Evolutionary conservation across 2,113 vertebrate genomes (phyloP).

Genomic region (Hippopotamus amphibius): DNA sequence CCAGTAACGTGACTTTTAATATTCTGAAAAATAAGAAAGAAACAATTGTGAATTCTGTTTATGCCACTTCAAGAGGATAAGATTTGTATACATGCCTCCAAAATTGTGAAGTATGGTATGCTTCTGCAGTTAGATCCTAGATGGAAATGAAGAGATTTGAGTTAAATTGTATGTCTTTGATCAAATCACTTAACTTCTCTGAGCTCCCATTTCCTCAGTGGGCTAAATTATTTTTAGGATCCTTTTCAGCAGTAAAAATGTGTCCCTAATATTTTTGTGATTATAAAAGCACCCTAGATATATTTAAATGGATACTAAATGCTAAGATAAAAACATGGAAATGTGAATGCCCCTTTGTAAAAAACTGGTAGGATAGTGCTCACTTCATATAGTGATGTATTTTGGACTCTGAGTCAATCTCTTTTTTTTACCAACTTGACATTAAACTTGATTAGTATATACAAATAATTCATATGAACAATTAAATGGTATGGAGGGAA

Average conservation of each 20-base stretch:
- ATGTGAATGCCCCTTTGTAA: background rate
- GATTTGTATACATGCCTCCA: too few relatives aligned
- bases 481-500: background rate
- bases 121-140: background rate
- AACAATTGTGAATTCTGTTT: too few relatives aligned
- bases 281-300: background rate
- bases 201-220: background rate
- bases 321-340: background rate
- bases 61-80: too few relatives aligned
- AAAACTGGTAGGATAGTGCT: background rate
- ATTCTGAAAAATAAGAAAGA: too few relatives aligned
- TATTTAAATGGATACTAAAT: background rate
- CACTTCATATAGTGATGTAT: background rate
- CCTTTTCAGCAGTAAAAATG: background rate
- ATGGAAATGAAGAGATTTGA: background rate
- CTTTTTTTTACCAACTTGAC: background rate
- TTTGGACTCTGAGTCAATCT: background rate
- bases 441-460: background rate
- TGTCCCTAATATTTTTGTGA: background rate
- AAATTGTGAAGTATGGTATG: too few relatives aligned
- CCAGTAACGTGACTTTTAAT: too few relatives aligned
- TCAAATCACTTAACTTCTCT: constrained; percentile 4
- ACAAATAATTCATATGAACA: background rate
- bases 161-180: background rate
- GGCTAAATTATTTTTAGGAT: background rate